Percentiles rank a stretch among this genome's conserved stretches.
phyloP scores from a whole-genome alignment of 2,113 vertebrate genomes.

The Myotis lucifugus region DNA sequence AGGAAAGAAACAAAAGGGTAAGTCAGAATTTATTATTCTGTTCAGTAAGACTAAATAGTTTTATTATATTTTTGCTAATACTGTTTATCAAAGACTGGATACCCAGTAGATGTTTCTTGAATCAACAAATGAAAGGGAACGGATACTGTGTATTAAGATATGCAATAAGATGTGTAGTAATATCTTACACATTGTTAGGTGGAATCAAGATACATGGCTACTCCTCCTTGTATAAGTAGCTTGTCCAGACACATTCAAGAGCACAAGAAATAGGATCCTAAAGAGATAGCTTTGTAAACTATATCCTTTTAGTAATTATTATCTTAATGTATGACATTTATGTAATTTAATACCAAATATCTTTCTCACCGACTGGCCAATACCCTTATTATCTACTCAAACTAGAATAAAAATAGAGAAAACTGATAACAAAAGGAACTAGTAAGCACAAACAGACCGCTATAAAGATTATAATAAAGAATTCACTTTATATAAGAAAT shows the following conservation, averaged over 20 bases:
- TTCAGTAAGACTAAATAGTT: slow-evolving; percentile 78
- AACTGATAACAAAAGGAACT: background rate
- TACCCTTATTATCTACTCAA: background rate
- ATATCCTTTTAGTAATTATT: background rate
- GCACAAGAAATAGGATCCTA: background rate
- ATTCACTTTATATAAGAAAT: slow-evolving; percentile 30
- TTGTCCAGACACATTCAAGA: background rate
- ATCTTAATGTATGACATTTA: background rate
- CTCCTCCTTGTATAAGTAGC: background rate
- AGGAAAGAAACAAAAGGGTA: slow-evolving; percentile 64
- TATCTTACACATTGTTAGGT: background rate
- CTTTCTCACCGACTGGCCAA: background rate
- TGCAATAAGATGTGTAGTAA: background rate
- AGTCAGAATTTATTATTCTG: slow-evolving; percentile 77
- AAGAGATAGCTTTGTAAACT: background rate
- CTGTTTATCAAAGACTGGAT: slow-evolving; percentile 18
- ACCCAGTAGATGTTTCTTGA: background rate
- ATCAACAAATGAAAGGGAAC: background rate
- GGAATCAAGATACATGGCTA: background rate
- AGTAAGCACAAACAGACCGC: background rate
- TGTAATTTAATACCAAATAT: background rate
- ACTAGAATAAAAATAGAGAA: slow-evolving; percentile 8
- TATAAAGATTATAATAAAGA: background rate
- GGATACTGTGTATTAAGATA: background rate
- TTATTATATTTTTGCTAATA: slow-evolving; percentile 52